Conservation (phyloP, 2,797 vertebrate species). For the Chiloscyllium punctatum region DNA sequence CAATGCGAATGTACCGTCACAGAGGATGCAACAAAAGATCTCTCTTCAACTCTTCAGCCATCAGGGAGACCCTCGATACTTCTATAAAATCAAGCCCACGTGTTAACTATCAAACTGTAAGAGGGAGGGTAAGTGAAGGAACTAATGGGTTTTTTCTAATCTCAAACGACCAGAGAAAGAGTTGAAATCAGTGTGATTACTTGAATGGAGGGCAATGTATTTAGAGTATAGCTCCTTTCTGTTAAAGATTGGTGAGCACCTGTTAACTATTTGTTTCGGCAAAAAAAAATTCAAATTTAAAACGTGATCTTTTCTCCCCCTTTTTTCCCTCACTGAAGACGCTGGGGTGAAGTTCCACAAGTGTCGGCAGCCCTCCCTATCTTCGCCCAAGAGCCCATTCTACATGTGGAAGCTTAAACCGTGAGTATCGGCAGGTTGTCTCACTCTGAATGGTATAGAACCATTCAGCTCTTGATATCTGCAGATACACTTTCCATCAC, state of each 20-base stretch:
- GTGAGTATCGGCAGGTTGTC: slow-evolving; percentile 28
- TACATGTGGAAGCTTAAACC: slow-evolving; percentile 32
- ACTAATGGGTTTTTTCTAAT: not conserved
- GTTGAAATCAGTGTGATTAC: not conserved
- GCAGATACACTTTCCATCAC: not conserved
- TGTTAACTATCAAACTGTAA: not conserved
- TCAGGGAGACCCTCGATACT: too few species aligned
- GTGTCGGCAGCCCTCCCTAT: slow-evolving; percentile 4
- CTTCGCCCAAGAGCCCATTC: slow-evolving; percentile 33
- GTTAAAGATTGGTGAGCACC: slow-evolving; percentile 14
- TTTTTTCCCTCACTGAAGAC: slow-evolving; percentile 30
- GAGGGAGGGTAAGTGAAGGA: not conserved
- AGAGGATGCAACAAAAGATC: too few species aligned
- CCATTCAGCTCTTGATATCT: not conserved
- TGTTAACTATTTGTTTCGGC: slow-evolving; percentile 32
- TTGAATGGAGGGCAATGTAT: not conserved
- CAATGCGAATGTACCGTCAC: too few species aligned
- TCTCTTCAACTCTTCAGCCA: too few species aligned
- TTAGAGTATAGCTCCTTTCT: not conserved
- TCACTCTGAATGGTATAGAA: not conserved
- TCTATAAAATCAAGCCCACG: too few species aligned
- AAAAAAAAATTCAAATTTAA: not conserved
- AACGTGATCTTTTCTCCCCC: slow-evolving; percentile 26
- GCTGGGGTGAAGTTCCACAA: slow-evolving; percentile 28
- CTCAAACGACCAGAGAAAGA: not conserved